Conservation (phyloP, 1,140 invertebrate genomes). For the Nixonia krombeini region DNA sequence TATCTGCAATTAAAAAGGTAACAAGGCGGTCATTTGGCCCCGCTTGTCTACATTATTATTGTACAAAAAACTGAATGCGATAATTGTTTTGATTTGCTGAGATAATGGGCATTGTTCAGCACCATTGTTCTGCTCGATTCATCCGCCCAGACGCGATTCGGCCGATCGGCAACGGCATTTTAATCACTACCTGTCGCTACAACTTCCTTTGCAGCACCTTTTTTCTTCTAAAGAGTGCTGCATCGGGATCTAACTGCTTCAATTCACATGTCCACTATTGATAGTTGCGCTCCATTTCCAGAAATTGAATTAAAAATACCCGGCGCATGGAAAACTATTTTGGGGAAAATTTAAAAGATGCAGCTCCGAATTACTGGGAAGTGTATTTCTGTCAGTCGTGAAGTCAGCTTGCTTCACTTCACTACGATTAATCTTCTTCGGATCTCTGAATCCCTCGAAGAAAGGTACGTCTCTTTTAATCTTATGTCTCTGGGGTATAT, state of each 20-base stretch:
- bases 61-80: constrained; percentile 35
- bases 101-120: constrained; percentile 40
- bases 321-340: no score
- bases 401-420: background rate
- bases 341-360: no score
- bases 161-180: constrained; percentile 33
- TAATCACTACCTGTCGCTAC: constrained; percentile 52
- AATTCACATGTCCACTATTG: no score
- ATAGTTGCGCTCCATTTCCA: no score
- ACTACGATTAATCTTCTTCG: constrained; percentile 3
- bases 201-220: constrained; percentile 16
- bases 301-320: no score
- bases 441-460: constrained; percentile 2
- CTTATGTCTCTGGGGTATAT: constrained; percentile 14
- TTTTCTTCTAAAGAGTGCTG: background rate
- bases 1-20: constrained; percentile 39
- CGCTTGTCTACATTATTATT: constrained; percentile 21
- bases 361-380: no score
- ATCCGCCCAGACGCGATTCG: constrained; percentile 41
- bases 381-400: background rate
- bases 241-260: constrained; percentile 5
- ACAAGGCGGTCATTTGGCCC: constrained; percentile 9
- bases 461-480: constrained; percentile 8
- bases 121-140: constrained; percentile 9
- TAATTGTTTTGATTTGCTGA: constrained; percentile 62